Evolutionary conservation across 2,797 vertebrate genomes (phyloP).

Genomic region (Sebastes jordani): DNA sequence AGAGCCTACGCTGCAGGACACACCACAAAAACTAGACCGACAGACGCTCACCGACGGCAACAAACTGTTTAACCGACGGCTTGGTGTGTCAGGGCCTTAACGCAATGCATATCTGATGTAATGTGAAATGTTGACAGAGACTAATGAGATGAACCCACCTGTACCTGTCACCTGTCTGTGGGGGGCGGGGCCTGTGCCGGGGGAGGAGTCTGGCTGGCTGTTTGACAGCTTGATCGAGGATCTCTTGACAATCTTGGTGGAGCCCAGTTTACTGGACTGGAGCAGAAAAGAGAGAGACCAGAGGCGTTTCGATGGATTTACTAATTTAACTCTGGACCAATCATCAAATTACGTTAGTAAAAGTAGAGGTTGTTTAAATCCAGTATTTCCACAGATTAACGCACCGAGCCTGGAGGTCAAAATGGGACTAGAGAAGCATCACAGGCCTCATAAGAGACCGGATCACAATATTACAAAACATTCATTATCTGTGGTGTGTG

Average conservation of each 20-base stretch:
- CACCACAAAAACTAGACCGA: too few species aligned
- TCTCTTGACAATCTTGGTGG: conserved; percentile 74
- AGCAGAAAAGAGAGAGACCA: background rate
- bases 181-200: conserved; percentile 29
- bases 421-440: background rate
- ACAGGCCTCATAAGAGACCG: too few species aligned
- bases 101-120: background rate
- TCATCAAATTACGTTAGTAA: background rate
- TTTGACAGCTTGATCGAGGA: conserved; percentile 65
- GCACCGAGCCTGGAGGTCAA: background rate
- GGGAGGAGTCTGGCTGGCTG: conserved; percentile 52
- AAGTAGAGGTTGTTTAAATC: background rate
- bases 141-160: conserved; percentile 36
- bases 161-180: conserved; percentile 45
- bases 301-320: background rate
- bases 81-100: too few species aligned
- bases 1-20: too few species aligned
- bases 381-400: background rate
- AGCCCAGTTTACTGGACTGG: conserved; percentile 76
- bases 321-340: background rate
- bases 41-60: too few species aligned
- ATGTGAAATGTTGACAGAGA: background rate
- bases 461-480: too few species aligned
- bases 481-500: too few species aligned
- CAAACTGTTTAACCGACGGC: background rate